Evolutionary conservation across 2,888 invertebrate genomes (phyloP).

Genomic region (Salticus scenicus): DNA sequence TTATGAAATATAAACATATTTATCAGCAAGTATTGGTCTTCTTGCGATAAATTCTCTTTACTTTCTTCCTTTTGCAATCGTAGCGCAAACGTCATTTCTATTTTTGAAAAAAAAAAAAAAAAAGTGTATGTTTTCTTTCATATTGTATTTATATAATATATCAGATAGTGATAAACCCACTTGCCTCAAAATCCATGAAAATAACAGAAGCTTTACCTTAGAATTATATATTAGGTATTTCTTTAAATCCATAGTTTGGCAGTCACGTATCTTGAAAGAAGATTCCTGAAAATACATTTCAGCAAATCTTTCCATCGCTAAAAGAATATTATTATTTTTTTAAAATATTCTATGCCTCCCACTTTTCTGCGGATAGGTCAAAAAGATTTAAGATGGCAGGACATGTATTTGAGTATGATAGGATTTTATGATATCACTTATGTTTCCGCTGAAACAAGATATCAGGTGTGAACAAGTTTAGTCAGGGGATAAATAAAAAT

Average conservation of each 20-base stretch:
- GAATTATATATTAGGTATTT: neutral
- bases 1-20: too few relatives aligned
- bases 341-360: neutral
- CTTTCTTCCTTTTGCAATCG: too few relatives aligned
- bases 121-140: too few relatives aligned
- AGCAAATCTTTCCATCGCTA: neutral
- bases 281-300: neutral
- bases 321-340: neutral
- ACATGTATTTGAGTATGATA: constrained; percentile 5
- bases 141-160: too few relatives aligned
- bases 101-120: too few relatives aligned
- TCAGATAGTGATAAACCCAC: neutral
- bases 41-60: too few relatives aligned
- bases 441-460: neutral
- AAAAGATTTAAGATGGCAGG: constrained; percentile 11
- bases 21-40: too few relatives aligned
- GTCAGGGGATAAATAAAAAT: neutral
- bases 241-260: neutral
- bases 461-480: neutral
- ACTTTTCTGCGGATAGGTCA: neutral
- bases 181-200: neutral
- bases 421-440: constrained; percentile 15
- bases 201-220: neutral
- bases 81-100: too few relatives aligned
- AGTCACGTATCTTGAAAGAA: neutral